Percentiles rank a stretch among this genome's conserved stretches.
Conservation (phyloP, 2,888 invertebrate species). For the Heteromurus nitidus region DNA sequence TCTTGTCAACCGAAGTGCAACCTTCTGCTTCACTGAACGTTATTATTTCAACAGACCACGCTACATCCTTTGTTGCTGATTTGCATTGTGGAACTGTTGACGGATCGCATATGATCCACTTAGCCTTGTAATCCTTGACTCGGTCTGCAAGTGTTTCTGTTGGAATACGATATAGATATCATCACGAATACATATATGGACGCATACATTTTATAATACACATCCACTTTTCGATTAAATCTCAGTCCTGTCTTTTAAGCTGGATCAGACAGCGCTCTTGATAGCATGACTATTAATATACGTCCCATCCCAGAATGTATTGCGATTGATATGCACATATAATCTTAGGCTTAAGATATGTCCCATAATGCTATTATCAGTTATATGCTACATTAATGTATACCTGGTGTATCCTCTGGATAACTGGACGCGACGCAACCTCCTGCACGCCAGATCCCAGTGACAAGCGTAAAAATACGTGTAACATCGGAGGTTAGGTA, state of each 20-base stretch:
- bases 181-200: background rate
- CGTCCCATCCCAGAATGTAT: too few species aligned
- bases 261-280: too few species aligned
- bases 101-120: constrained; percentile 70
- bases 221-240: background rate
- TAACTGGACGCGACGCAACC: constrained; percentile 70
- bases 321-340: too few species aligned
- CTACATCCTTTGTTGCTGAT: constrained; percentile 56
- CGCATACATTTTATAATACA: background rate
- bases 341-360: too few species aligned
- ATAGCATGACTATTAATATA: too few species aligned
- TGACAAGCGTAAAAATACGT: constrained; percentile 67
- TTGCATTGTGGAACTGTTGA: constrained; percentile 63
- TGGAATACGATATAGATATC: background rate
- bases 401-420: constrained; percentile 71
- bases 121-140: constrained; percentile 68
- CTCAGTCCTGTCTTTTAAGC: background rate
- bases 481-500: constrained; percentile 71
- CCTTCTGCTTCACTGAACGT: constrained; percentile 67
- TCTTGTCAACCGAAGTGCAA: constrained; percentile 61
- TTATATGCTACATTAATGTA: too few species aligned
- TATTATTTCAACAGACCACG: constrained; percentile 70
- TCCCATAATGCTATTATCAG: too few species aligned
- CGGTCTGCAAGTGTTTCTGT: constrained; percentile 68
- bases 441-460: constrained; percentile 71